Base-by-base conservation (phyloP, 2,113 vertebrate species). In the Elephantulus edwardii region DNA sequence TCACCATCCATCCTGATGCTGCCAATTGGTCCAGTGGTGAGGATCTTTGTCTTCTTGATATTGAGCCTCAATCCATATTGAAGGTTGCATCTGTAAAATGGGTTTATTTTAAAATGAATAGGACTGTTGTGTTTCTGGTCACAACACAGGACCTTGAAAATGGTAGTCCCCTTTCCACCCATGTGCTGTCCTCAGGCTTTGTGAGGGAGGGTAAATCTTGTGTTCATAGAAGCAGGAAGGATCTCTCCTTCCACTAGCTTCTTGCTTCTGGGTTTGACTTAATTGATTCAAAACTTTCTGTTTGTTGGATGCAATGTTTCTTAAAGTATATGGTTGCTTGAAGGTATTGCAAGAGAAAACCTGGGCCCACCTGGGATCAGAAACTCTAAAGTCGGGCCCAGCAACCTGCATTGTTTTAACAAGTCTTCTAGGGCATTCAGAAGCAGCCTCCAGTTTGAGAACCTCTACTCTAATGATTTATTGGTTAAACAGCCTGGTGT, bases 181-280 rank as follows among this genome's bases (percentile, higher is more conserved):
- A n/a, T 16, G 24, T 64, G 80, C 17, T 20, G 2, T 20, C 28
- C 56, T 20, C 46, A 1, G 0, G 7, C 2, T 0, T 22, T 1
- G 1, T 35, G 13, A 35, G 9, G n/a, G 62, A 66, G 33, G 56
- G 30, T 62, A 2, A 62, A 28, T 35, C n/a, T 9, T 19, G 40
- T 22, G 1, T 4, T n/a, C 0, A 1, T 28, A 77, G 79, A 38
- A 6, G 54, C 30, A 46, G n/a, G 13, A 4, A 26, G n/a, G 1
- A 30, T n/a, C n/a, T n/a, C n/a, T n/a, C n/a, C n/a, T n/a, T 6
- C 3, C 2, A 42, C 44, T 30, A 22, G 8, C 30, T n/a, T n/a
- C n/a, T n/a, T n/a, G n/a, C n/a, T n/a, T 66, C 48, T 70, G 56
- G 12, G 79, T 50, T 26, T 17, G 62, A 52, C 42, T n/a, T 8